Evolutionary conservation across 2,113 vertebrate genomes (phyloP).

Genomic region (Hyla sarda): DNA sequence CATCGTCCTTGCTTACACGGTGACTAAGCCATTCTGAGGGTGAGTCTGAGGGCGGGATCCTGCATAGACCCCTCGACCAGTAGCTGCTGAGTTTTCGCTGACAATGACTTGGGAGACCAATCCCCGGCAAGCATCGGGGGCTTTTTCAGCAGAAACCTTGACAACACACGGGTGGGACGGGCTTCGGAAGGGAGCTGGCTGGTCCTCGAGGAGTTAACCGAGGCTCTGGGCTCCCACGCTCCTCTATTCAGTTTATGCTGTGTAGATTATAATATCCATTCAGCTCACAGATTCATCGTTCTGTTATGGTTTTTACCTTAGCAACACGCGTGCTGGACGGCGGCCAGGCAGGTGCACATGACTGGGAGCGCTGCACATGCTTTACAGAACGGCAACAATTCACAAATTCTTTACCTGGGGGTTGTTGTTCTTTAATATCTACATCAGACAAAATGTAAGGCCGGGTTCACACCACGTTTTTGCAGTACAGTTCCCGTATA

Average conservation of each 20-base stretch:
- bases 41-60: constrained; percentile 28
- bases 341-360: constrained; percentile 40
- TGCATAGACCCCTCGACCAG: background rate
- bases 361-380: background rate
- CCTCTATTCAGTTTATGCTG: constrained; percentile 50
- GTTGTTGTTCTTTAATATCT: background rate
- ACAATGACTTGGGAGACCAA: constrained; percentile 43
- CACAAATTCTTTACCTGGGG: background rate
- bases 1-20: constrained; percentile 49
- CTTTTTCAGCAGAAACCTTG: constrained; percentile 60
- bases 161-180: constrained; percentile 55
- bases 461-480: no score
- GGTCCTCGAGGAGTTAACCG: constrained; percentile 10
- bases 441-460: no score
- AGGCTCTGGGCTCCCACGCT: constrained; percentile 45
- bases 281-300: constrained; percentile 36
- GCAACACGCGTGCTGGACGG: constrained; percentile 37
- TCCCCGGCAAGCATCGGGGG: constrained; percentile 42
- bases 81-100: background rate
- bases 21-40: constrained; percentile 56
- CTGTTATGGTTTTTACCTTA: constrained; percentile 48
- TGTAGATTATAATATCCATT: constrained; percentile 52
- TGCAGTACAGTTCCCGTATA: no score
- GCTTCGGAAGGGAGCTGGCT: constrained; percentile 20
- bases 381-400: background rate